Evolutionary conservation across 2,888 invertebrate species (phyloP).

Genomic region (Mayetiola destructor): DNA sequence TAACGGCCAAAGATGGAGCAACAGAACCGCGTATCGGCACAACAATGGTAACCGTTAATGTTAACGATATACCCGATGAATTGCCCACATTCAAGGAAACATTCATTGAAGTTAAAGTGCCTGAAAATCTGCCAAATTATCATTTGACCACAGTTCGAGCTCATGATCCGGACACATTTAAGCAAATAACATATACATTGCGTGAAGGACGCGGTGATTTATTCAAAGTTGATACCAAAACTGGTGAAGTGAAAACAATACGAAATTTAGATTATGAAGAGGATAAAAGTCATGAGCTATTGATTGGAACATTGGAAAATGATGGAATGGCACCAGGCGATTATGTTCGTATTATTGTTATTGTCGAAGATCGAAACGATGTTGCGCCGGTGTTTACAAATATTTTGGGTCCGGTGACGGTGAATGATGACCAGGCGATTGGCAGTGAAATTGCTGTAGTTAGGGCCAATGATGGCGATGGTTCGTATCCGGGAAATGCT

Average conservation of each 20-base stretch:
- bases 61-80: conserved; percentile 65
- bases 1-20: conserved; percentile 79
- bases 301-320: conserved; percentile 75
- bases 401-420: conserved; percentile 64
- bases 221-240: conserved; percentile 67
- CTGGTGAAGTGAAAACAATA: conserved; percentile 63
- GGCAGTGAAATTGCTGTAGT: conserved; percentile 68
- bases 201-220: conserved; percentile 66
- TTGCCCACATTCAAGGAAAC: conserved; percentile 59
- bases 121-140: conserved; percentile 69
- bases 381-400: conserved; percentile 75
- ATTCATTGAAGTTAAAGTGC: conserved; percentile 63
- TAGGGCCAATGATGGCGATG: conserved; percentile 68
- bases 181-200: conserved; percentile 70
- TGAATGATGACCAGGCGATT: conserved; percentile 70
- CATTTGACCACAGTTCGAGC: conserved; percentile 72
- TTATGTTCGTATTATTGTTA: conserved; percentile 51
- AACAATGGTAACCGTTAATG: conserved; percentile 68
- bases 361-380: conserved; percentile 69
- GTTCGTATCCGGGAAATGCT: conserved; percentile 71
- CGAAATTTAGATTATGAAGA: conserved; percentile 66
- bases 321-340: conserved; percentile 51
- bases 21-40: conserved; percentile 73
- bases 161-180: conserved; percentile 64
- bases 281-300: conserved; percentile 54